Conservation (phyloP, 2,797 vertebrate species). For the Centroberyx gerrardi region DNA sequence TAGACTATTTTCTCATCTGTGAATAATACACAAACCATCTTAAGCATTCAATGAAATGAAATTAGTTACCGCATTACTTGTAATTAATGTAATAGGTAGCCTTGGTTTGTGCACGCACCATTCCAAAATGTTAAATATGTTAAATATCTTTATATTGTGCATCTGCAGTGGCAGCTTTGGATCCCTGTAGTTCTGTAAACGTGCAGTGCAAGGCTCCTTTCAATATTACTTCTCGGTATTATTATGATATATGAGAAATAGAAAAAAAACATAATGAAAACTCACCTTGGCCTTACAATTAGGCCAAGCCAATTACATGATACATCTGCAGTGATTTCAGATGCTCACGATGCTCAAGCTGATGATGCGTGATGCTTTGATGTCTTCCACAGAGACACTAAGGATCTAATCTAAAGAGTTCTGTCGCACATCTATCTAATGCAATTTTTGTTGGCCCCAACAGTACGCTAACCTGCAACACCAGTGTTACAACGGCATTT, state of each 20-base stretch:
- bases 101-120: background rate
- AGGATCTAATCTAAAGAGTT: background rate
- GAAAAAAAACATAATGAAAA: background rate
- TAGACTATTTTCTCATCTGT: conserved; percentile 1
- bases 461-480: conserved; percentile 50
- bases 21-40: conserved; percentile 10
- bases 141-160: background rate
- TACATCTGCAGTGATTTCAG: background rate
- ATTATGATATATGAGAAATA: background rate
- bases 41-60: conserved; percentile 3
- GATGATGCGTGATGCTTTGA: background rate
- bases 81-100: background rate
- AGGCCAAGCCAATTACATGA: background rate
- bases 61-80: background rate
- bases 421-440: conserved; percentile 13
- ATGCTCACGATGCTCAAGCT: background rate
- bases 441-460: conserved; percentile 24
- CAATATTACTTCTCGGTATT: background rate
- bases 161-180: background rate
- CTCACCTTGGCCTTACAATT: background rate
- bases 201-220: background rate
- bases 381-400: background rate
- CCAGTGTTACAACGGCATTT: conserved; percentile 31
- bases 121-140: background rate
- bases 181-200: background rate